A percentile compares a stretch with the other conserved stretches of the same genome.
phyloP scores from a whole-genome alignment of 37 sponge, comb jelly and placozoan genomes.

The Aphrocallistes beatrix region DNA sequence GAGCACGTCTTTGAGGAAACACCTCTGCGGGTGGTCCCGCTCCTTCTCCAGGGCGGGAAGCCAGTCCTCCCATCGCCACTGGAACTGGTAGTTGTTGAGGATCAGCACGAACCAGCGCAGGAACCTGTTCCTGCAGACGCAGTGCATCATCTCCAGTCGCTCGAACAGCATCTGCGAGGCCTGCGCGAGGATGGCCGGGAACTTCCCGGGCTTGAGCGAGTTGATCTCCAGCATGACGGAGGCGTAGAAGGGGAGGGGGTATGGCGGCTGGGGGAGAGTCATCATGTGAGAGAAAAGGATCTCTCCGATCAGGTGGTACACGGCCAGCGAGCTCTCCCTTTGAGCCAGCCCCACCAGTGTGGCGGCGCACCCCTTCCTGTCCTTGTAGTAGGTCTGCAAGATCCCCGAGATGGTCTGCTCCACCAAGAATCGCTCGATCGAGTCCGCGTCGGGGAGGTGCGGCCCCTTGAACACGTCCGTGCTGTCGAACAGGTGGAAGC shows the following conservation, averaged over 20 bases:
- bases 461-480: conserved; percentile 37
- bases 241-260: conserved; percentile 7
- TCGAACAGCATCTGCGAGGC: conserved; percentile 49
- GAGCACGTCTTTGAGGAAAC: conserved; percentile 1
- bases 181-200: conserved; percentile 35
- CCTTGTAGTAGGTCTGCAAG: conserved; percentile 34
- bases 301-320: conserved; percentile 22
- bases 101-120: conserved; percentile 75
- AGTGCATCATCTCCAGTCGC: conserved; percentile 73
- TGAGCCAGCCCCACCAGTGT: conserved; percentile 22
- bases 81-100: conserved; percentile 81
- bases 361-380: conserved; percentile 45
- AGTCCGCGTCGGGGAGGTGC: conserved; percentile 48
- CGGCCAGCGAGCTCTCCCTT: conserved; percentile 21
- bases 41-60: conserved; percentile 4
- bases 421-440: conserved; percentile 67
- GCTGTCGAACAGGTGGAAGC: conserved; percentile 55
- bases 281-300: conserved; percentile 31
- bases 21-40: neutral
- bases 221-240: neutral
- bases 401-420: conserved; percentile 51
- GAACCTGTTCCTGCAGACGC: conserved; percentile 51
- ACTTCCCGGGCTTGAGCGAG: conserved; percentile 2
- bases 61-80: conserved; percentile 82
- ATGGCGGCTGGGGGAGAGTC: neutral